phyloP scores from a whole-genome alignment of 2,113 vertebrate species.

The Motacilla tschutschensis region DNA sequence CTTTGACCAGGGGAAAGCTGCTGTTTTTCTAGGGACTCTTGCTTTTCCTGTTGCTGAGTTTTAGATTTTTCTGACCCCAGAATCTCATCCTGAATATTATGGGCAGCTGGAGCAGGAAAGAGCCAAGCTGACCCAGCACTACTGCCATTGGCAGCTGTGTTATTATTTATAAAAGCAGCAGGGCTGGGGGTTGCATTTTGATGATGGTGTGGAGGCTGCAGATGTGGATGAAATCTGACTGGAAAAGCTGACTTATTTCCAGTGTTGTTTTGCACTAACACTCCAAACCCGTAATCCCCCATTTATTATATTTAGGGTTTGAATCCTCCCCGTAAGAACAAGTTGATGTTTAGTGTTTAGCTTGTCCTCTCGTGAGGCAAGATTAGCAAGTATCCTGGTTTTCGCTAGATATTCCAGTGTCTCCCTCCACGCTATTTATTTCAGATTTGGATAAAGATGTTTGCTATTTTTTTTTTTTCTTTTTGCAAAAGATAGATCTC shows the following conservation, averaged over 20 bases:
- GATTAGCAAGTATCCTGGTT: constrained; percentile 59
- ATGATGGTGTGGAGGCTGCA: constrained; percentile 94
- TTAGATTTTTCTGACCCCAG: constrained; percentile 96
- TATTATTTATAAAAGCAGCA: constrained; percentile 95
- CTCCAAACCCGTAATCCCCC: constrained; percentile 99
- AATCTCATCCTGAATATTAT: constrained; percentile 99
- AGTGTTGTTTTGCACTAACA: constrained; percentile 97
- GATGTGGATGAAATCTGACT: constrained; percentile 96
- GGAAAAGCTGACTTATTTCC: constrained; percentile 98
- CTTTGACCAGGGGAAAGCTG: constrained; percentile 86
- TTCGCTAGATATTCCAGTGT: constrained; percentile 67
- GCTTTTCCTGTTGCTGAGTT: constrained; percentile 92
- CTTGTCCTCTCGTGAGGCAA: constrained; percentile 42
- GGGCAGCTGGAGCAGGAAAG: constrained; percentile 90
- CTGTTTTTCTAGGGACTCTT: constrained; percentile 94
- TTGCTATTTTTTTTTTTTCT: constrained; percentile 8
- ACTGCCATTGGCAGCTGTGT: constrained; percentile 93
- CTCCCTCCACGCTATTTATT: constrained; percentile 60
- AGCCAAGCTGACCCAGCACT: constrained; percentile 95
- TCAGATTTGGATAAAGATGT: constrained; percentile 65
- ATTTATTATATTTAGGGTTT: constrained; percentile 88
- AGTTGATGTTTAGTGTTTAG: constrained; percentile 61
- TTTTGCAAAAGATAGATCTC: constrained; percentile 54
- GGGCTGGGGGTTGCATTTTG: constrained; percentile 92
- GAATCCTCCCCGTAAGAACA: constrained; percentile 66